Conservation (phyloP, 2,888 invertebrate genomes). For the Dynastes maya region DNA sequence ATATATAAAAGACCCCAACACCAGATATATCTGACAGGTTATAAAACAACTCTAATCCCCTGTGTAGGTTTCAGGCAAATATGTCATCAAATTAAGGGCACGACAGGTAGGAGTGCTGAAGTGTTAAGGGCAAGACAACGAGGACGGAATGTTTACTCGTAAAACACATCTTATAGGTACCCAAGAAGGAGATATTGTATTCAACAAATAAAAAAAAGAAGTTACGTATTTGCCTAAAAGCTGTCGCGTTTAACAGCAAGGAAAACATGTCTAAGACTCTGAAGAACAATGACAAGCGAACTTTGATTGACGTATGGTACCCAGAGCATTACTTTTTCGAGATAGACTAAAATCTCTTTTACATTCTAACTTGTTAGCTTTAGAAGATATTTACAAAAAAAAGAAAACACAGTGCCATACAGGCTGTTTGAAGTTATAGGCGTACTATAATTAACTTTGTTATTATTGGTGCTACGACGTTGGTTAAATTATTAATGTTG, state of each 20-base stretch:
- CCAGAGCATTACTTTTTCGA: too few species aligned
- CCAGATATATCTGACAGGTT: neutral
- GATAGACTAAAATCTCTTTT: too few species aligned
- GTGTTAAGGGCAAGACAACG: slow-evolving; percentile 12
- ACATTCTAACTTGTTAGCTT: too few species aligned
- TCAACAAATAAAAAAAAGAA: neutral
- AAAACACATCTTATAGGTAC: neutral
- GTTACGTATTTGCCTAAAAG: neutral
- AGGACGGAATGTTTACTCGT: slow-evolving; percentile 3
- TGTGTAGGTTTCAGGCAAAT: slow-evolving; percentile 12
- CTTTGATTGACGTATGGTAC: too few species aligned
- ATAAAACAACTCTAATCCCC: neutral
- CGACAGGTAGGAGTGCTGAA: slow-evolving; percentile 17
- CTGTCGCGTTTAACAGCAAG: neutral
- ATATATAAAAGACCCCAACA: neutral
- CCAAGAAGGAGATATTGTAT: neutral
- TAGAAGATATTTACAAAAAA: too few species aligned
- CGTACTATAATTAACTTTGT: too few species aligned
- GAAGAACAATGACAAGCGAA: too few species aligned
- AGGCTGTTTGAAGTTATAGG: too few species aligned
- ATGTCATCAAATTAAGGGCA: slow-evolving; percentile 17
- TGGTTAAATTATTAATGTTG: too few species aligned
- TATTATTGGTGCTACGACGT: too few species aligned
- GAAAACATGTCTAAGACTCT: neutral
- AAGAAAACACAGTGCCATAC: too few species aligned